Conservation (phyloP, 2,888 invertebrate genomes). For the Scaeva pyrastri region DNA sequence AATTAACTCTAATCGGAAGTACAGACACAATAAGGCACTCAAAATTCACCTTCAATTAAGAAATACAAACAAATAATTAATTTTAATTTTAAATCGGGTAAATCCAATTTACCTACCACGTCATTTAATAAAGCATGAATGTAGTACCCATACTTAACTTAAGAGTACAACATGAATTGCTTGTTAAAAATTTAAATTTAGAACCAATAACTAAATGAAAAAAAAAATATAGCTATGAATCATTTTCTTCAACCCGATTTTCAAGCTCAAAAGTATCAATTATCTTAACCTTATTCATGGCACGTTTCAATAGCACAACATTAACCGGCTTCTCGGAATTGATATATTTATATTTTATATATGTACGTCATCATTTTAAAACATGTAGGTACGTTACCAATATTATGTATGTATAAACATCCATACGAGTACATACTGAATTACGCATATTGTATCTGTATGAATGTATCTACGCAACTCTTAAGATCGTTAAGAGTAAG, state of each 20-base stretch:
- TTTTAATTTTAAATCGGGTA: not conserved
- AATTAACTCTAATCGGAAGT: conserved; percentile 8
- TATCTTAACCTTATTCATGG: conserved; percentile 15
- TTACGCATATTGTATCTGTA: no score
- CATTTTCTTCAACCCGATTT: conserved; percentile 18
- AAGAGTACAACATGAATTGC: not conserved
- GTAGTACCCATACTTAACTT: no score
- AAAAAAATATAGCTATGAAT: conserved; percentile 1
- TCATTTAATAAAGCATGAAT: not conserved
- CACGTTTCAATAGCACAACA: conserved; percentile 11
- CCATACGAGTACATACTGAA: no score
- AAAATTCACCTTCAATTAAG: conserved; percentile 3
- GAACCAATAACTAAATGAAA: not conserved
- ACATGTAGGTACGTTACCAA: no score
- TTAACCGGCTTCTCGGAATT: conserved; percentile 16
- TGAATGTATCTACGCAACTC: not conserved
- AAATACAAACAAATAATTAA: not conserved
- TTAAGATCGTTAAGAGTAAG: not conserved
- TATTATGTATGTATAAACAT: no score
- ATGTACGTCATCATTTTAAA: conserved; percentile 21
- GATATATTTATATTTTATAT: not conserved
- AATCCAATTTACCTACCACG: not conserved
- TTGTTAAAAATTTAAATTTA: not conserved
- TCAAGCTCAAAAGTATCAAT: not conserved
- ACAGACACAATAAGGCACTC: not conserved